phyloP scores from a whole-genome alignment of 2,888 invertebrate species.

The Nomada flava region DNA sequence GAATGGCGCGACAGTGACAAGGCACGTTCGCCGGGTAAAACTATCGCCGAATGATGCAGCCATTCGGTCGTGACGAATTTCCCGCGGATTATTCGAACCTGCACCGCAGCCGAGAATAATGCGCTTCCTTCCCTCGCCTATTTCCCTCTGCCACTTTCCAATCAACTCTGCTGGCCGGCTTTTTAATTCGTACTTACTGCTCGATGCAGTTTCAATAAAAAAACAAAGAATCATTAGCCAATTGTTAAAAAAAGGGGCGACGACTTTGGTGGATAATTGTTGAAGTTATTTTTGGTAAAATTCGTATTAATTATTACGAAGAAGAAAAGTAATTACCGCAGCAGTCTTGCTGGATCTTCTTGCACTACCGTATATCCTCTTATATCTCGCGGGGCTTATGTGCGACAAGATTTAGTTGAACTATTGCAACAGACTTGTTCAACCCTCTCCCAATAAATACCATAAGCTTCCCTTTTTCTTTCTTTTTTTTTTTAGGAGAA shows the following conservation, averaged over 20 bases:
- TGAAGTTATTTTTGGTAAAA: too few relatives aligned
- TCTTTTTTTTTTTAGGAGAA: not conserved
- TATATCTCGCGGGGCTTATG: too few relatives aligned
- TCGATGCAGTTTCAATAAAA: not conserved
- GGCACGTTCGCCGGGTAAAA: constrained; percentile 58
- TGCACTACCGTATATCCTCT: too few relatives aligned
- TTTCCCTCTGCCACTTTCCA: not conserved
- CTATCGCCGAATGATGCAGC: constrained; percentile 60
- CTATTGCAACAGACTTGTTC: not conserved
- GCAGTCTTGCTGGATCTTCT: too few relatives aligned
- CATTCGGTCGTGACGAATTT: constrained; percentile 57
- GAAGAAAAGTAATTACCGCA: too few relatives aligned
- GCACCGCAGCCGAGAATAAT: constrained; percentile 50
- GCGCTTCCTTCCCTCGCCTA: constrained; percentile 22
- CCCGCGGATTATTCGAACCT: constrained; percentile 56
- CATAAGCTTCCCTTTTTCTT: not conserved
- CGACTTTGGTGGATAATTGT: too few relatives aligned
- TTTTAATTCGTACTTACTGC: not conserved
- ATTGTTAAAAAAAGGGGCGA: too few relatives aligned
- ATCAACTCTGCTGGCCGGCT: too few relatives aligned
- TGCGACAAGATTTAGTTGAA: not conserved
- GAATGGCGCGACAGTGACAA: constrained; percentile 61
- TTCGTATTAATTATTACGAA: too few relatives aligned
- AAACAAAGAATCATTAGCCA: too few relatives aligned
- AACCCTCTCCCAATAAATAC: not conserved